A percentile compares a stretch with the other conserved stretches of the same genome.
Evolutionary conservation across 2,888 invertebrate species (phyloP).

Genomic region (Thecocarcelia acutangulata): DNA sequence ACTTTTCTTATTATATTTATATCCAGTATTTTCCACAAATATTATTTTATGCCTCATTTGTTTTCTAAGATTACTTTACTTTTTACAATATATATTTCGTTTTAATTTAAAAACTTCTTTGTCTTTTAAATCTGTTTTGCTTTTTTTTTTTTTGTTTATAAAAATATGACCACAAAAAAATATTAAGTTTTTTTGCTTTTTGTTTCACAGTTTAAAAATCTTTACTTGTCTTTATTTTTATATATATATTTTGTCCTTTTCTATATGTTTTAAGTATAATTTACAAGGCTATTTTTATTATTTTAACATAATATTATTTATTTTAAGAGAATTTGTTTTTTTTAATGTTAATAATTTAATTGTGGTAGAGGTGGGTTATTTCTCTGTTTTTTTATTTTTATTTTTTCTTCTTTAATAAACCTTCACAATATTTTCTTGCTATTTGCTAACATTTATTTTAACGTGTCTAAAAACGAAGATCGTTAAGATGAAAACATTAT

Average conservation of each 20-base stretch:
- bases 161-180: conserved; percentile 67
- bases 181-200: conserved; percentile 39
- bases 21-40: not conserved
- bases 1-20: conserved; percentile 20
- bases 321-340: conserved; percentile 35
- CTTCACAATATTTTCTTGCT: conserved; percentile 61
- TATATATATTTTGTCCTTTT: conserved; percentile 19
- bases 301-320: conserved; percentile 8
- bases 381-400: conserved; percentile 72
- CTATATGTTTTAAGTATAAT: conserved; percentile 22
- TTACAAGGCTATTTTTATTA: conserved; percentile 37
- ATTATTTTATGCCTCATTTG: conserved; percentile 34
- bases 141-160: conserved; percentile 46
- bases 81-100: conserved; percentile 16
- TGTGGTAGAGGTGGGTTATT: conserved; percentile 79
- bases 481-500: conserved; percentile 49
- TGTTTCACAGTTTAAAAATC: conserved; percentile 40
- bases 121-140: conserved; percentile 8
- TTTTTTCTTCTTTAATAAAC: conserved; percentile 24
- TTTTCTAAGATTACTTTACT: not conserved
- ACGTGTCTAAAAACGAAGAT: conserved; percentile 73
- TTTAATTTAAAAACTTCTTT: conserved; percentile 46
- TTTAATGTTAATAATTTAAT: conserved; percentile 69
- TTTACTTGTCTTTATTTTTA: conserved; percentile 29
- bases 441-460: not conserved